phyloP scores from a whole-genome alignment of 1,140 invertebrate species.

The Akabosia matsudoensis region DNA sequence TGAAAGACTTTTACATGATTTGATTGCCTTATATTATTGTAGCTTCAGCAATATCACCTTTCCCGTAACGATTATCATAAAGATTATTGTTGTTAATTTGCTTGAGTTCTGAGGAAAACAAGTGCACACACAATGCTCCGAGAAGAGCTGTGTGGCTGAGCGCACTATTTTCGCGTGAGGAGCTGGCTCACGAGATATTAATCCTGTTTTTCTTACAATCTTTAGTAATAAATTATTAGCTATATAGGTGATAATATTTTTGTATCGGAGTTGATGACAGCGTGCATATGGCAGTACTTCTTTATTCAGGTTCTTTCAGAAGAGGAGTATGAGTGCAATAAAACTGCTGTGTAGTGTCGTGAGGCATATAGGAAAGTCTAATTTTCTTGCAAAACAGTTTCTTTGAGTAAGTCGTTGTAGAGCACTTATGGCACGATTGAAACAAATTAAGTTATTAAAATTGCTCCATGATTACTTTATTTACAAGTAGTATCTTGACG shows the following conservation, averaged over 20 bases:
- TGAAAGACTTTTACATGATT: neutral
- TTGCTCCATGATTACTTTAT: too few species aligned
- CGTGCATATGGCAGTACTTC: neutral
- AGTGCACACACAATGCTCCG: neutral
- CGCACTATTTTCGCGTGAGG: neutral
- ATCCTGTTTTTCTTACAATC: constrained; percentile 12
- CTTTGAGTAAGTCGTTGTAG: too few species aligned
- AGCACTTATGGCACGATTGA: too few species aligned
- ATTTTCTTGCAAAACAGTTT: too few species aligned
- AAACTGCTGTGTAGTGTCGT: too few species aligned
- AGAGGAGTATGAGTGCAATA: too few species aligned
- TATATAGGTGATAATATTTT: neutral
- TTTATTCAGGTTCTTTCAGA: too few species aligned
- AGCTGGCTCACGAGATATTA: neutral
- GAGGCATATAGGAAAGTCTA: too few species aligned
- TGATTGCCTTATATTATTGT: neutral
- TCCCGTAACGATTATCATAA: neutral
- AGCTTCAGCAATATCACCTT: neutral
- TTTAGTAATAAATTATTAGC: neutral
- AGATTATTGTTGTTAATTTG: too few species aligned
- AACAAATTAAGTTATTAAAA: too few species aligned
- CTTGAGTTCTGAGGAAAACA: neutral
- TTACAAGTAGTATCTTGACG: too few species aligned
- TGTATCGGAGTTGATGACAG: neutral
- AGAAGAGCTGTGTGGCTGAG: too few species aligned